phyloP scores from a whole-genome alignment of 2,113 vertebrate species.

The Sciurus niger region DNA sequence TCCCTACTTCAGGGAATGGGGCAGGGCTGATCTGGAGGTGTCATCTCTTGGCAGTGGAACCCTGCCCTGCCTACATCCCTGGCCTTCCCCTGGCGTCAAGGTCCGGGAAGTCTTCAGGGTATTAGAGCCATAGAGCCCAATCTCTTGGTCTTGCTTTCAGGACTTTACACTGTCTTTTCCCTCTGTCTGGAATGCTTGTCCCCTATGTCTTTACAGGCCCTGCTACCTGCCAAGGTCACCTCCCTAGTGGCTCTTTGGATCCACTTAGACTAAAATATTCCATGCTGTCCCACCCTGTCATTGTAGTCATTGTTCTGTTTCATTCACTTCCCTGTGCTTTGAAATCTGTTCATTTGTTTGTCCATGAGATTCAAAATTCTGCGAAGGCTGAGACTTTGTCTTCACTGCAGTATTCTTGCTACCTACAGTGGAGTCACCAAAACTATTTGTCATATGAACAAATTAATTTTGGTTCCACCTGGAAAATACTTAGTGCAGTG shows the following conservation, averaged over 20 bases:
- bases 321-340: not conserved
- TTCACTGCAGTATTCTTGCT: constrained; percentile 29
- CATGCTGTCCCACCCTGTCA: too few species aligned
- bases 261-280: not conserved
- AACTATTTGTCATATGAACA: constrained; percentile 33
- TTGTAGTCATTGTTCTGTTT: not conserved
- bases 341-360: constrained; percentile 40
- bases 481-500: constrained; percentile 15
- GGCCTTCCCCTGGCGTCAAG: constrained; percentile 18
- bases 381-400: constrained; percentile 3
- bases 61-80: not conserved
- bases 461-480: constrained; percentile 31
- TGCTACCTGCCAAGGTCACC: constrained; percentile 19
- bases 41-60: not conserved
- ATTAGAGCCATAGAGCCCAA: not conserved
- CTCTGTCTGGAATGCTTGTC: not conserved
- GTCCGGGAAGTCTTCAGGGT: not conserved
- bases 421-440: not conserved
- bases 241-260: constrained; percentile 21
- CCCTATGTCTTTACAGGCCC: not conserved
- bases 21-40: not conserved
- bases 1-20: not conserved
- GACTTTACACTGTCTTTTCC: not conserved
- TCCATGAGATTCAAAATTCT: not conserved
- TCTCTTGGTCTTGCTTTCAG: not conserved